These are phyloP conservation scores for Cantharis lateralis DNA, from an alignment of 2,888 invertebrate species.

Conservation along the genomic window DNA sequence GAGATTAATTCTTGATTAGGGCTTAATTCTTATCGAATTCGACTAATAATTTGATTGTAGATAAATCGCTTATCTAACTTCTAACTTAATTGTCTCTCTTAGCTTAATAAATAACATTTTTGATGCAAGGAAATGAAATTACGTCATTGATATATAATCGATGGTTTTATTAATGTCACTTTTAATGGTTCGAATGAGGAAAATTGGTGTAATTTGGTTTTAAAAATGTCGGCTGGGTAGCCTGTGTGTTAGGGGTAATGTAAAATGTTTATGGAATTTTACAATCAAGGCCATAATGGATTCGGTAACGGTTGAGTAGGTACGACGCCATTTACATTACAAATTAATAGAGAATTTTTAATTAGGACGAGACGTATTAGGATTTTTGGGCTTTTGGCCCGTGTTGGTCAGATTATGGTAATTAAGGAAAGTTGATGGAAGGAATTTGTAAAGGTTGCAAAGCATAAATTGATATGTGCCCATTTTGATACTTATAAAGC, in stretches of 20 bases:
- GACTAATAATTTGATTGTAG: not conserved
- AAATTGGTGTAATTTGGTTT: not conserved
- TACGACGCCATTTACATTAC: not conserved
- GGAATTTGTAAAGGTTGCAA: not conserved
- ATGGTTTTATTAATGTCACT: not conserved
- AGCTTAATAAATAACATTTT: not conserved
- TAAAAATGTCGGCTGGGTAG: not conserved
- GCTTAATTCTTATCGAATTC: not conserved
- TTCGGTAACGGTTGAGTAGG: not conserved
- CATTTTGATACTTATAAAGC: conserved; percentile 20
- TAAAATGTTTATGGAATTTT: not conserved
- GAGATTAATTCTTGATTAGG: not conserved
- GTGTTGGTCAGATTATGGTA: not conserved
- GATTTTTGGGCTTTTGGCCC: not conserved
- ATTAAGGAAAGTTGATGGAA: not conserved
- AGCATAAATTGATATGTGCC: not conserved
- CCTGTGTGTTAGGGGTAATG: not conserved
- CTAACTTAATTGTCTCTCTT: not conserved
- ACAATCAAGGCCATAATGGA: not conserved
- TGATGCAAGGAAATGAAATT: not conserved
- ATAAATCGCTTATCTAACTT: not conserved
- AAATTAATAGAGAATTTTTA: not conserved
- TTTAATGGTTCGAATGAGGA: not conserved
- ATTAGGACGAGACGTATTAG: not conserved
- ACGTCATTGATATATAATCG: not conserved